Evolutionary conservation across 2,797 vertebrate genomes (phyloP).

Genomic region (Ctenochaetus hawaiiensis): DNA sequence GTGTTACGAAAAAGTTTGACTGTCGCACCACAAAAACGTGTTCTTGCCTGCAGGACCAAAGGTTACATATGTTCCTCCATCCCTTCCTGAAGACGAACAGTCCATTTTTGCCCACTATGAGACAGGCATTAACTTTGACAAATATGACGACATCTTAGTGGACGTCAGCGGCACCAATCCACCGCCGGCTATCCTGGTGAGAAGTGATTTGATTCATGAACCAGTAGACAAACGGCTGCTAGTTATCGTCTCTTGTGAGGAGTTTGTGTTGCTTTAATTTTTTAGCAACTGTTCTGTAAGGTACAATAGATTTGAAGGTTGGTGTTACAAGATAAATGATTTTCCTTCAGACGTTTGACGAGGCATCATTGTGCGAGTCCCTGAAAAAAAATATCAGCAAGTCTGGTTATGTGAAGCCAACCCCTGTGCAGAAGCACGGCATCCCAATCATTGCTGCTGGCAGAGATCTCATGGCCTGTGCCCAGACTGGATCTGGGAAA

Average conservation of each 20-base stretch:
- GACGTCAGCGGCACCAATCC: constrained; percentile 90
- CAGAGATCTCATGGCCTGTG: constrained; percentile 97
- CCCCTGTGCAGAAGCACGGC: constrained; percentile 96
- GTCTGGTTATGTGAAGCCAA: constrained; percentile 93
- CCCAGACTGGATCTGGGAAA: constrained; percentile 98
- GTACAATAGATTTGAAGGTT: not conserved
- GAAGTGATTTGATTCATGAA: constrained; percentile 42
- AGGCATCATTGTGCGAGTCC: constrained; percentile 88
- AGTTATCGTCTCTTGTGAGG: not conserved
- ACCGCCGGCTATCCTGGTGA: constrained; percentile 90
- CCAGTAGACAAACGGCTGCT: no score
- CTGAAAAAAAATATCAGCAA: constrained; percentile 88
- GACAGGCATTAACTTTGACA: constrained; percentile 94
- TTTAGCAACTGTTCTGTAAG: not conserved
- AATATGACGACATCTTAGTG: constrained; percentile 93
- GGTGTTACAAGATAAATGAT: not conserved
- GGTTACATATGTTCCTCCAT: constrained; percentile 92
- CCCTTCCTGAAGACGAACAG: constrained; percentile 90
- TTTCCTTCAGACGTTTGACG: constrained; percentile 88
- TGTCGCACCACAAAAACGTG: not conserved
- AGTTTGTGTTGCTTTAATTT: not conserved
- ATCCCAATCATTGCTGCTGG: constrained; percentile 92
- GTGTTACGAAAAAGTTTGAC: accelerated
- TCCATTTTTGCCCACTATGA: constrained; percentile 91
- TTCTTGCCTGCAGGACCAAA: constrained; percentile 81